Evolutionary conservation across 2,113 vertebrate genomes (phyloP).

Genomic region (Thunnus maccoyii): DNA sequence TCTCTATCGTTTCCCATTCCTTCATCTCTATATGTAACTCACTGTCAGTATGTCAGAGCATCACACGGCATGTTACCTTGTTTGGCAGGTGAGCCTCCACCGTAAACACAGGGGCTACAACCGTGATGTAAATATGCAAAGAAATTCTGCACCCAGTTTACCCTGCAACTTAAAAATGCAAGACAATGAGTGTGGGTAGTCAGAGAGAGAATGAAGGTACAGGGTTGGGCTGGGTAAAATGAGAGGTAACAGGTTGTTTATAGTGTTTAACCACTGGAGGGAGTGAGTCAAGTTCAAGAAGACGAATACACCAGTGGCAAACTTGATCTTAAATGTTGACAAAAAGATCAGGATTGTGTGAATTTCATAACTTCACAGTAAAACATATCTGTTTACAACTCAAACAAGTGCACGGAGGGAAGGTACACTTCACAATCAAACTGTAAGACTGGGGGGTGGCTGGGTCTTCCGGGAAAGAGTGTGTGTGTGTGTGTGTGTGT

Average conservation of each 20-base stretch:
- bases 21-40: constrained; percentile 53
- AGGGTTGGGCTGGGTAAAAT: too few relatives aligned
- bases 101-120: constrained; percentile 1
- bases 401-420: background rate
- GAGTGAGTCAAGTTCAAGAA: background rate
- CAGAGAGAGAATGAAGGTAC: background rate
- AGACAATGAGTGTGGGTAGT: background rate
- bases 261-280: background rate
- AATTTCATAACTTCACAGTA: background rate
- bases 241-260: background rate
- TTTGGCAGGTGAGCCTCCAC: constrained; percentile 41
- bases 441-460: background rate
- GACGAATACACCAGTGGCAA: background rate
- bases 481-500: background rate
- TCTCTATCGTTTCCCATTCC: constrained; percentile 10
- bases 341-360: background rate
- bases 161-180: background rate
- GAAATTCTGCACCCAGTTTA: background rate
- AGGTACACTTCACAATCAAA: constrained; percentile 1
- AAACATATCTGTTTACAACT: background rate
- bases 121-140: constrained; percentile 2
- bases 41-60: constrained; percentile 63
- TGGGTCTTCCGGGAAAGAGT: background rate
- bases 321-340: background rate
- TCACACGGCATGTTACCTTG: constrained; percentile 23